Evolutionary conservation across 2,113 vertebrate genomes (phyloP).

Genomic region (Cromileptes altivelis): DNA sequence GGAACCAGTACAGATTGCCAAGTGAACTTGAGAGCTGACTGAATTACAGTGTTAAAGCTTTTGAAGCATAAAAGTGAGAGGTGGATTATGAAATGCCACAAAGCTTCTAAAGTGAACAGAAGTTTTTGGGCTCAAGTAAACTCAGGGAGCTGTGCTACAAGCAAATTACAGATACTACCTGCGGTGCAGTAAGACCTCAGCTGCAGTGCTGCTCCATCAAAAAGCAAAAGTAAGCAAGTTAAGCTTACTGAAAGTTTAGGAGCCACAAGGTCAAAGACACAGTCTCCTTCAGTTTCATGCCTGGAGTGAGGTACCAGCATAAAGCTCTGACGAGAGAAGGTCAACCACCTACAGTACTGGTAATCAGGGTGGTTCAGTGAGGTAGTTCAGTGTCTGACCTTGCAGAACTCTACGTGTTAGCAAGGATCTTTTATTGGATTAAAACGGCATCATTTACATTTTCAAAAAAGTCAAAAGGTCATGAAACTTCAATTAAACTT

Average conservation of each 20-base stretch:
- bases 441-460: background rate
- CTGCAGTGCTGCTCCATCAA: slow-evolving; percentile 22
- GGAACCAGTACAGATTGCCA: slow-evolving; percentile 12
- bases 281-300: slow-evolving; percentile 1
- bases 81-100: slow-evolving; percentile 10
- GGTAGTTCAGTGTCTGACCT: background rate
- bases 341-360: background rate
- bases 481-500: background rate
- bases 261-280: background rate
- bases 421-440: slow-evolving; percentile 2
- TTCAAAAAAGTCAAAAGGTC: background rate
- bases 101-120: background rate
- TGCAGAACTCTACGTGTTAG: background rate
- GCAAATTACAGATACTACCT: slow-evolving; percentile 24
- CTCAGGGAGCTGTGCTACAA: background rate
- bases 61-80: slow-evolving; percentile 16
- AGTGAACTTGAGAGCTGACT: slow-evolving; percentile 35
- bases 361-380: background rate
- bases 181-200: slow-evolving; percentile 15
- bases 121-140: background rate
- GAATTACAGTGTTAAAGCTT: slow-evolving; percentile 1
- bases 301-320: background rate
- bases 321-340: background rate
- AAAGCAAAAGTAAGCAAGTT: slow-evolving; percentile 20
- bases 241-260: background rate